These are phyloP conservation scores for Orthonevra nobilis DNA, from an alignment of 2,888 invertebrate species.

Conservation along the genomic window DNA sequence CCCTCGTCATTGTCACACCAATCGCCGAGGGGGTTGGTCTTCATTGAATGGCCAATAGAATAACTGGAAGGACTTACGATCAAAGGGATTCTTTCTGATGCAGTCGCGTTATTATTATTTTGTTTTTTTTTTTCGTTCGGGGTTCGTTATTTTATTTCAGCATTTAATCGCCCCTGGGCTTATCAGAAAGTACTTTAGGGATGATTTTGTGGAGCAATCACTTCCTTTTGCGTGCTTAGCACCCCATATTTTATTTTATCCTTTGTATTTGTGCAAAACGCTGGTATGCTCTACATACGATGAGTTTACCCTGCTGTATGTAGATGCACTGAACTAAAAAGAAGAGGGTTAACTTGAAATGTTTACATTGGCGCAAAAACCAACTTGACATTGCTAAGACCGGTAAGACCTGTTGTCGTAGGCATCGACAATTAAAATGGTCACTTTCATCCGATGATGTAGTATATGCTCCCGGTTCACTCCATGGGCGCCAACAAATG, in stretches of 20 bases:
- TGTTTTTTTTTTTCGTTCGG: conserved; percentile 48
- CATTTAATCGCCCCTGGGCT: conserved; percentile 71
- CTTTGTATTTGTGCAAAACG: conserved; percentile 34
- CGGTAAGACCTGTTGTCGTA: conserved; percentile 67
- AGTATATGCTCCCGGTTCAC: too few species aligned
- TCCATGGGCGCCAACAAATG: too few species aligned
- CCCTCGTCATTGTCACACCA: conserved; percentile 55
- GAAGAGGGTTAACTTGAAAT: conserved; percentile 49
- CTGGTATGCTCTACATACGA: conserved; percentile 4
- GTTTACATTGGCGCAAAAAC: conserved; percentile 42
- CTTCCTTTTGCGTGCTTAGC: conserved; percentile 49
- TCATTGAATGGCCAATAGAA: conserved; percentile 71
- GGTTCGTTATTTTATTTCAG: conserved; percentile 62
- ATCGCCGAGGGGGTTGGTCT: conserved; percentile 78
- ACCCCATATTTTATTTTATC: conserved; percentile 62
- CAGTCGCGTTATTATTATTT: conserved; percentile 50
- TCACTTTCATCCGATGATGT: too few species aligned
- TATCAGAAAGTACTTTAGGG: conserved; percentile 73
- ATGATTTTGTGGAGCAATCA: conserved; percentile 66
- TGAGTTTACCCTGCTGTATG: too few species aligned
- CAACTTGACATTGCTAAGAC: conserved; percentile 50
- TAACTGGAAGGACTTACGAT: conserved; percentile 72
- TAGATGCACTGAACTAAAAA: conserved; percentile 1
- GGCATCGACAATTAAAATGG: too few species aligned
- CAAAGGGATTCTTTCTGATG: conserved; percentile 73